These are phyloP conservation scores for Trididemnum clinides DNA, from an alignment of 23 tunicate species.

Conservation along the genomic window DNA sequence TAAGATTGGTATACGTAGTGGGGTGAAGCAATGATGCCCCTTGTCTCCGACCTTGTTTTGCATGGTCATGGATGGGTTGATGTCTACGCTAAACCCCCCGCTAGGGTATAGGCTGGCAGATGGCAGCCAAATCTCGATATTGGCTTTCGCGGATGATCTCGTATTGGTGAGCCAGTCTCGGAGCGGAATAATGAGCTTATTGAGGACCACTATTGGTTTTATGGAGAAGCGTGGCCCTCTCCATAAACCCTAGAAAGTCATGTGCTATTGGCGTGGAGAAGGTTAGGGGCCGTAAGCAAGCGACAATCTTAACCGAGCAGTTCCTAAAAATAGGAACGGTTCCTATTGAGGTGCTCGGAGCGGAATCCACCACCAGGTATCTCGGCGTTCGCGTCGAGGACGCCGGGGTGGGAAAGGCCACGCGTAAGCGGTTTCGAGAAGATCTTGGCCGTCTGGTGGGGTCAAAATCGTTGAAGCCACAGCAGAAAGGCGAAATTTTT, in stretches of 20 bases:
- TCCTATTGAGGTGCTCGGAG: neutral
- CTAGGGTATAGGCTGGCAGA: neutral
- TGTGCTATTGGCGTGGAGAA: conserved; percentile 1
- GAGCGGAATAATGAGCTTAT: neutral
- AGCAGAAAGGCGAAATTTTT: neutral
- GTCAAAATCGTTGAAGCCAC: conserved; percentile 12
- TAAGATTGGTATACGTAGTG: no score
- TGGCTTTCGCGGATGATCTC: conserved; percentile 24
- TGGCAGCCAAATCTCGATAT: neutral
- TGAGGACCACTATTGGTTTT: neutral
- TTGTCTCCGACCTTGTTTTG: no score
- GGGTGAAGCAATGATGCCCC: no score
- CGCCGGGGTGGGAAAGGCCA: neutral
- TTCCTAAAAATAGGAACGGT: neutral
- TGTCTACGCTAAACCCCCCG: no score
- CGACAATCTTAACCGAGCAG: neutral
- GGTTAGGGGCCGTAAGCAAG: neutral
- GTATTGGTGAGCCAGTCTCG: neutral
- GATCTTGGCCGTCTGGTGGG: neutral
- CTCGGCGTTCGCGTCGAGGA: neutral
- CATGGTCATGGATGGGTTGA: no score
- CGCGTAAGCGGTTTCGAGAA: neutral
- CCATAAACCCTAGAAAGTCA: conserved; percentile 2
- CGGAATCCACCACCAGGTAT: neutral
- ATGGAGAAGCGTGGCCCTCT: neutral